Evolutionary conservation across 2,113 vertebrate species (phyloP), one percentile per base, ranked within the genome.

Genomic region (Plotosus lineatus): DNA sequence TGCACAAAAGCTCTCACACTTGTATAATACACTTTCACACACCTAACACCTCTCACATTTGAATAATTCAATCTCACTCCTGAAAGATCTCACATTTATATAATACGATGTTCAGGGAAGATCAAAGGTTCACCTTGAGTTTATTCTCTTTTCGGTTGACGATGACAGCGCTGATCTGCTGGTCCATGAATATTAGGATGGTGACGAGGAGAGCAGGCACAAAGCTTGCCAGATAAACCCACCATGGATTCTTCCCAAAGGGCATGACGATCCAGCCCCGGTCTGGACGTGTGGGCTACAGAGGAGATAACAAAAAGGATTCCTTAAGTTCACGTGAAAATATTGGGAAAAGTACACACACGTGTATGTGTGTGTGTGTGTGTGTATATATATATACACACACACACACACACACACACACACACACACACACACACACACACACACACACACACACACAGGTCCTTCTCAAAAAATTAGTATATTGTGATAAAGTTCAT

Each of bases 121-220:
- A 44, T 65, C 1, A 0, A 71, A 46, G 31, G 26, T 12, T 56
- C 85, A 98, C 97, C 94, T 93, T 94, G 26, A 99, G 93, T 83
- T 97, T 99, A 91, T 99, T 95, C 88, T 99, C 97, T 85, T 98
- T 98, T 83, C 97, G 91, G 91, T 98, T 99, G 81, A 98, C 95
- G 6, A 98, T 99, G 89, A 99, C 97, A 0, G 96, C 97, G 0
- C 95, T 98, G 90, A 99, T 98, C 91, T 99, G 97, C 91, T 99
- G 96, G 90, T 98, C 97, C 97, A 99, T 99, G 94, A 99, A 98
- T 92, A 99, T 97, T 88, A 99, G 93, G 89, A 99, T 98, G 83
- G 97, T 98, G 86, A 98, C 97, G 0, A 99, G 92, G 31, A 99
- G 93, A 23, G 97, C 97, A 0, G 97, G 97, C 8, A 98, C 90